Conservation (phyloP, 1,140 invertebrate species). For the Hestina assimilis region DNA sequence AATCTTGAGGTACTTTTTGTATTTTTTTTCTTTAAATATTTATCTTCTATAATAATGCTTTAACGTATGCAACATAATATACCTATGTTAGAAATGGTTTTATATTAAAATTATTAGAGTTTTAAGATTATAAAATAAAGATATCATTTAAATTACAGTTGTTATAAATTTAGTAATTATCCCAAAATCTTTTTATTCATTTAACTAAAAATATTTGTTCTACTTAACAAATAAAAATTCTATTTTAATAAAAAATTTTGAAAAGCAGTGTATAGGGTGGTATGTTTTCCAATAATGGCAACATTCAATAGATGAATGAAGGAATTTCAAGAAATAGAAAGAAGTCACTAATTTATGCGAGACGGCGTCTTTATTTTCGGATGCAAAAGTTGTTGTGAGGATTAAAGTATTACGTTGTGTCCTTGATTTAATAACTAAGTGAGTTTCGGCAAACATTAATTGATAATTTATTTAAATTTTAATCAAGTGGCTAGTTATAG, state of each 20-base stretch:
- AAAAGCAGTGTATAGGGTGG: not conserved
- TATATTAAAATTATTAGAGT: no score
- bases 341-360: slow-evolving; percentile 73
- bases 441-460: slow-evolving; percentile 38
- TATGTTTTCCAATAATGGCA: slow-evolving; percentile 31
- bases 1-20: no score
- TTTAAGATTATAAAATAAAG: no score
- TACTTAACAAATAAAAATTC: not conserved
- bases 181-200: not conserved
- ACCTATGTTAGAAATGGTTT: no score
- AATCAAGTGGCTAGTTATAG: slow-evolving; percentile 51
- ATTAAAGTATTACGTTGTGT: slow-evolving; percentile 53
- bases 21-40: no score
- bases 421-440: slow-evolving; percentile 45
- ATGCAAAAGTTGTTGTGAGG: slow-evolving; percentile 57
- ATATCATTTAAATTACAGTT: no score
- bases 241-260: not conserved
- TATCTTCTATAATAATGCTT: no score
- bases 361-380: slow-evolving; percentile 75
- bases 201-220: not conserved
- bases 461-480: slow-evolving; percentile 38
- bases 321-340: slow-evolving; percentile 76
- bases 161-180: not conserved
- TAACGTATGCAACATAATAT: no score
- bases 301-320: slow-evolving; percentile 64